A percentile compares a stretch with the other conserved stretches of the same genome.
These are phyloP conservation scores for Cairina moschata DNA, from an alignment of 2,113 vertebrate genomes.

Conservation along the genomic window DNA sequence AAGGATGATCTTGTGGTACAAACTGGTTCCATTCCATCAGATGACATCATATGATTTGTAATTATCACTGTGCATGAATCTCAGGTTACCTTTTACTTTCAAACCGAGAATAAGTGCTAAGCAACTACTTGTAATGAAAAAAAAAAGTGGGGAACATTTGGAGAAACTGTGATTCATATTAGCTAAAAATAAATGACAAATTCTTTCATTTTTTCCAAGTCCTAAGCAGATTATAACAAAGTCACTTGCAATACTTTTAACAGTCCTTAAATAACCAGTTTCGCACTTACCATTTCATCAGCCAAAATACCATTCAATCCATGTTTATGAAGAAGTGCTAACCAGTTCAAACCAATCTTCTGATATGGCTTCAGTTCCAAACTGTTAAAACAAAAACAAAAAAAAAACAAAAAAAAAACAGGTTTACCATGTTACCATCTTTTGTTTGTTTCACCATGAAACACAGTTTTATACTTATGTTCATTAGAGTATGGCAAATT, in stretches of 20 bases:
- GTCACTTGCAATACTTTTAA: neutral
- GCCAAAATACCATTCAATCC: slow-evolving; percentile 94
- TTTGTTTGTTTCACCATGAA: neutral
- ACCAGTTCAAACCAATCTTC: slow-evolving; percentile 95
- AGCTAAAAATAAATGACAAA: neutral
- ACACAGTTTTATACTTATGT: neutral
- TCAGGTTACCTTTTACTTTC: neutral
- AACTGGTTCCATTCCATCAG: neutral
- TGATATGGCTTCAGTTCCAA: slow-evolving; percentile 92
- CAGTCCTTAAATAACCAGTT: rapidly evolving
- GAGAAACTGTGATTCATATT: neutral
- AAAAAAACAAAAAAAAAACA: slow-evolving; percentile 55
- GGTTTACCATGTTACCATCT: neutral
- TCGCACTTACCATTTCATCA: slow-evolving; percentile 95
- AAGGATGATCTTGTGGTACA: neutral
- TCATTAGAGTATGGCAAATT: neutral
- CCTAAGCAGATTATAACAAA: neutral
- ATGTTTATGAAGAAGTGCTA: slow-evolving; percentile 91
- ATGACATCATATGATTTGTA: neutral
- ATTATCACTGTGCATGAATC: neutral
- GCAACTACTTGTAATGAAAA: neutral
- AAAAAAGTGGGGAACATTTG: neutral
- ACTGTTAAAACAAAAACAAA: slow-evolving; percentile 77
- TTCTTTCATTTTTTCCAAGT: neutral
- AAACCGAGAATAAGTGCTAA: neutral